These are phyloP conservation scores for Falco concolor DNA, from an alignment of 2,797 vertebrate species.

Conservation along the genomic window DNA sequence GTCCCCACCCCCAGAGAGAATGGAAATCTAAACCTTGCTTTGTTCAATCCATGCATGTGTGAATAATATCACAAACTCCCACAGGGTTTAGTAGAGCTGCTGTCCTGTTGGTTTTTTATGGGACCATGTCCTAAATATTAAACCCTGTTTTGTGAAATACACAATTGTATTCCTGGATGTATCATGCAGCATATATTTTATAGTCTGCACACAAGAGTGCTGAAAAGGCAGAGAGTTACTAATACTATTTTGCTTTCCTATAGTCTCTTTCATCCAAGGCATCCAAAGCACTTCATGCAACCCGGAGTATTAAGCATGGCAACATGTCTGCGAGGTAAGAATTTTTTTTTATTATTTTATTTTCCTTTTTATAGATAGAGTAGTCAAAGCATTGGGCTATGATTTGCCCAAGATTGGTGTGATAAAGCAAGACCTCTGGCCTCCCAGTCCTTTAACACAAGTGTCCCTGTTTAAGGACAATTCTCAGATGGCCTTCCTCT, in stretches of 20 bases:
- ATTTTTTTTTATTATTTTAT: too few relatives aligned
- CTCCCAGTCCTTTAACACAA: background rate
- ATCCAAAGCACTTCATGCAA: background rate
- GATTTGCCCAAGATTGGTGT: accelerated
- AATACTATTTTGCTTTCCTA: background rate
- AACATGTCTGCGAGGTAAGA: background rate
- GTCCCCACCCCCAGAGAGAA: background rate
- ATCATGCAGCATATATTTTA: background rate
- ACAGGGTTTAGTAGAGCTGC: background rate
- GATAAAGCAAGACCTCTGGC: background rate
- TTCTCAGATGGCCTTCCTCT: background rate
- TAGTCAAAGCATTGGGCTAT: background rate
- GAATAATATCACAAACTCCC: background rate
- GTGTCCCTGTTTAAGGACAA: background rate
- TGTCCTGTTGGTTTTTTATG: background rate
- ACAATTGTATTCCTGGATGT: background rate
- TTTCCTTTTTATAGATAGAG: background rate
- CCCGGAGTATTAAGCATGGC: background rate
- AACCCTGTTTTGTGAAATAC: background rate
- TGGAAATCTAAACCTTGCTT: background rate
- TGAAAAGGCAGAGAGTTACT: background rate
- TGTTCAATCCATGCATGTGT: accelerated
- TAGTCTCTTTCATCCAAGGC: background rate
- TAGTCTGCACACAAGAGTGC: background rate
- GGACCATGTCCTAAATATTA: background rate